phyloP scores from a whole-genome alignment of 2,113 vertebrate genomes.

The Coptodon bakossiorum region DNA sequence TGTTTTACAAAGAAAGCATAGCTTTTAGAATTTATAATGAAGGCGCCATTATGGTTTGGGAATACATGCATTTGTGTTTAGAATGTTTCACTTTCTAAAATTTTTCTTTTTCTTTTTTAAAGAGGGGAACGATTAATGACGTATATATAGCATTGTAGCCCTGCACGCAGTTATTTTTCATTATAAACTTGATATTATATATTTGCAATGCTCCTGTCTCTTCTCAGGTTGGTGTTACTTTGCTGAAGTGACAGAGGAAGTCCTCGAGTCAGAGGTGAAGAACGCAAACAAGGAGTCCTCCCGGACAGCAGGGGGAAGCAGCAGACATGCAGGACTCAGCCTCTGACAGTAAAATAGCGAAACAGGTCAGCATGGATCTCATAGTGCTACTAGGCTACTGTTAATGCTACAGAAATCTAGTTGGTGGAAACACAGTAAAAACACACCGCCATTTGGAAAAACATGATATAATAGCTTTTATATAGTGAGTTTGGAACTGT shows the following conservation, averaged over 20 bases:
- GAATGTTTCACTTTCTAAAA: background rate
- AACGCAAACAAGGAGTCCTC: slow-evolving; percentile 72
- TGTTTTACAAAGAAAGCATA: background rate
- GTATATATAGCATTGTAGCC: background rate
- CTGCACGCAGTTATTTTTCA: background rate
- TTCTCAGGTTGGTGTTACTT: slow-evolving; percentile 64
- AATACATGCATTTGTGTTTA: background rate
- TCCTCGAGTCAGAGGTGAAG: slow-evolving; percentile 74
- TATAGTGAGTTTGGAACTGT: background rate
- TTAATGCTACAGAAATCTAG: background rate
- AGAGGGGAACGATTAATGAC: background rate
- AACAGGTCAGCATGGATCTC: slow-evolving; percentile 66
- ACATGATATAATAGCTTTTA: background rate
- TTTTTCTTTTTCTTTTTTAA: background rate
- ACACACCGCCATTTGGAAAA: background rate
- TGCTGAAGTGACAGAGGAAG: slow-evolving; percentile 79
- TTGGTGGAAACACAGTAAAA: background rate
- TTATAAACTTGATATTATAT: background rate
- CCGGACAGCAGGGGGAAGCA: slow-evolving; percentile 61
- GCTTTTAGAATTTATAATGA: background rate
- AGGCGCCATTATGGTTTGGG: background rate
- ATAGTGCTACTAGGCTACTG: background rate
- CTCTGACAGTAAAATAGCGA: slow-evolving; percentile 73
- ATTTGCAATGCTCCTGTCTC: background rate
- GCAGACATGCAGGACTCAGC: slow-evolving; percentile 67